phyloP scores from a whole-genome alignment of 2,888 invertebrate genomes.

The Pandemis cinnamomeana region DNA sequence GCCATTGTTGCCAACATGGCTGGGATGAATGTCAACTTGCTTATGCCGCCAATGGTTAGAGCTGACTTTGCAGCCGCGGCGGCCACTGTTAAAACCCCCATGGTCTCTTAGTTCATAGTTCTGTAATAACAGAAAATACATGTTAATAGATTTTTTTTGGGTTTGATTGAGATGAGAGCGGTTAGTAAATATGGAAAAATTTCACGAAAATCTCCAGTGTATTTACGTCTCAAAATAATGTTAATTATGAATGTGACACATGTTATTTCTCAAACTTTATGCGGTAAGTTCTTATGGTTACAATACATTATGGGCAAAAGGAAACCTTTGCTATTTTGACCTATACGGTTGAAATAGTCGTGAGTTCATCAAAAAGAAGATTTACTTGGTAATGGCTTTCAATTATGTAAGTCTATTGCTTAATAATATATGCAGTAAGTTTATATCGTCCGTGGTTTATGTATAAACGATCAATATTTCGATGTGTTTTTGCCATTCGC shows the following conservation, averaged over 20 bases:
- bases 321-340: not conserved
- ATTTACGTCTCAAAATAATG: not conserved
- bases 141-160: not conserved
- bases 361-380: conserved; percentile 5
- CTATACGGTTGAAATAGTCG: conserved; percentile 1
- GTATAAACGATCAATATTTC: not conserved
- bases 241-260: not conserved
- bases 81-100: conserved; percentile 79
- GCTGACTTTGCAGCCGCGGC: conserved; percentile 89
- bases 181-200: not conserved
- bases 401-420: conserved; percentile 13
- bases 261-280: not conserved
- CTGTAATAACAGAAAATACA: conserved; percentile 50
- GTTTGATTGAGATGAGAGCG: not conserved
- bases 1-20: conserved; percentile 90
- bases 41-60: conserved; percentile 87
- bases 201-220: not conserved
- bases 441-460: not conserved
- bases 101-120: conserved; percentile 55
- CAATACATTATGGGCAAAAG: not conserved
- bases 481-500: not conserved
- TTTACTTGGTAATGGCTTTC: conserved; percentile 10
- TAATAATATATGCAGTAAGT: conserved; percentile 13
- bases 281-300: not conserved
- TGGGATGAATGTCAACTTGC: conserved; percentile 90